These are phyloP conservation scores for Xestia c-nigrum DNA, from an alignment of 2,888 invertebrate genomes.

Conservation along the genomic window DNA sequence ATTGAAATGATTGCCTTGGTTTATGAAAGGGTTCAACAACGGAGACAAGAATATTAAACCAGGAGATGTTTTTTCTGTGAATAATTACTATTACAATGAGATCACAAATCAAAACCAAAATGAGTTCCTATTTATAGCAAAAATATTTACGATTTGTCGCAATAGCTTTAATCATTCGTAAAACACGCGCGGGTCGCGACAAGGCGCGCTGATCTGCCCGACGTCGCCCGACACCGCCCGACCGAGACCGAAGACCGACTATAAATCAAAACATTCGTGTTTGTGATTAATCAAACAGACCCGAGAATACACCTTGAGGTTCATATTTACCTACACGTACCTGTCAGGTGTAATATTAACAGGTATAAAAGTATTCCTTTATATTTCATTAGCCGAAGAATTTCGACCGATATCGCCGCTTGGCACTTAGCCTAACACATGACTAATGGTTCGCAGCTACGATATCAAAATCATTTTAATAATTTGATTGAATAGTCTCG, in stretches of 20 bases:
- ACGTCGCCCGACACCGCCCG: constrained; percentile 54
- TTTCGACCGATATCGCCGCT: constrained; percentile 57
- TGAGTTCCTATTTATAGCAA: constrained; percentile 28
- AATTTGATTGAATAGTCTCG: constrained; percentile 52
- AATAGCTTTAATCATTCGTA: constrained; percentile 61
- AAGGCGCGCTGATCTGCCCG: constrained; percentile 49
- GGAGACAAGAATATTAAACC: neutral
- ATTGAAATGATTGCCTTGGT: neutral
- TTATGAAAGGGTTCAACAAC: neutral
- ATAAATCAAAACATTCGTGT: constrained; percentile 88
- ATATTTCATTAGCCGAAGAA: constrained; percentile 65
- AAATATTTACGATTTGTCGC: constrained; percentile 45
- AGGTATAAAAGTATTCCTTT: constrained; percentile 64
- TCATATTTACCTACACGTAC: constrained; percentile 69
- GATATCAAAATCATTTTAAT: constrained; percentile 53
- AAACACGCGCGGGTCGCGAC: constrained; percentile 51
- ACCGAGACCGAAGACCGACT: constrained; percentile 69
- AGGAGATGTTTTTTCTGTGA: neutral
- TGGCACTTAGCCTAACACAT: constrained; percentile 58
- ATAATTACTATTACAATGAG: neutral
- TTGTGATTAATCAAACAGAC: constrained; percentile 86
- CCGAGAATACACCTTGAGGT: constrained; percentile 71
- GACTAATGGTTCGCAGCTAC: constrained; percentile 50
- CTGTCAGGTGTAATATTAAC: constrained; percentile 67
- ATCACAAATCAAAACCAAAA: constrained; percentile 3